These are phyloP conservation scores for Tragopan temminckii DNA, from an alignment of 2,797 vertebrate genomes.

Conservation along the genomic window DNA sequence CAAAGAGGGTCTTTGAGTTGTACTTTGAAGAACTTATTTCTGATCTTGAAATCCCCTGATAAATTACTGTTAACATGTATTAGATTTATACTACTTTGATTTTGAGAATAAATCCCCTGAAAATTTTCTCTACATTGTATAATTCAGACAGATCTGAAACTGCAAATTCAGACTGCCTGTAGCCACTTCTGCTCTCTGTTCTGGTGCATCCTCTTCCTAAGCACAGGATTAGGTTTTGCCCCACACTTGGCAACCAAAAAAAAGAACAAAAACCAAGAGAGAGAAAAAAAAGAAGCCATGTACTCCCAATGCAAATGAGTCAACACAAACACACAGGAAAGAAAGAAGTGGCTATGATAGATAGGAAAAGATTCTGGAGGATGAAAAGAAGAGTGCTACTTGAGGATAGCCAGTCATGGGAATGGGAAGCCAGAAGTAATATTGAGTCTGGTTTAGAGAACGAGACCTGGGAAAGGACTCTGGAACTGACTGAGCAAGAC, in stretches of 20 bases:
- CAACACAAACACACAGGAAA: neutral
- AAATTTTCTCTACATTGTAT: neutral
- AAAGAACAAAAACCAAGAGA: neutral
- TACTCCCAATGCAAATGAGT: neutral
- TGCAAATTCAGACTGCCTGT: neutral
- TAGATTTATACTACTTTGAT: neutral
- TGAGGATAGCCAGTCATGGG: neutral
- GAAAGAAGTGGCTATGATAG: neutral
- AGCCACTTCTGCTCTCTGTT: neutral
- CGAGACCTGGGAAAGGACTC: neutral
- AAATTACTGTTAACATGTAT: neutral
- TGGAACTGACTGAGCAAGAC: neutral
- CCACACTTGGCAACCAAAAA: neutral
- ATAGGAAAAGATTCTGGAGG: neutral
- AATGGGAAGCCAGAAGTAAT: neutral
- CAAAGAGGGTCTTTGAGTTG: neutral
- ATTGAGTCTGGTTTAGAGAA: neutral
- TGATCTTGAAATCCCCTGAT: neutral
- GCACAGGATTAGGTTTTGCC: neutral
- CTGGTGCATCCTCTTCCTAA: neutral
- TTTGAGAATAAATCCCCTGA: neutral
- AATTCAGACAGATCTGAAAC: neutral
- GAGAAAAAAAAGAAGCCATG: neutral
- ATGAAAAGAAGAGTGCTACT: neutral
- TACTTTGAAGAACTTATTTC: neutral